Evolutionary conservation across 2,888 invertebrate species (phyloP).

Genomic region (Perithous albicinctus): DNA sequence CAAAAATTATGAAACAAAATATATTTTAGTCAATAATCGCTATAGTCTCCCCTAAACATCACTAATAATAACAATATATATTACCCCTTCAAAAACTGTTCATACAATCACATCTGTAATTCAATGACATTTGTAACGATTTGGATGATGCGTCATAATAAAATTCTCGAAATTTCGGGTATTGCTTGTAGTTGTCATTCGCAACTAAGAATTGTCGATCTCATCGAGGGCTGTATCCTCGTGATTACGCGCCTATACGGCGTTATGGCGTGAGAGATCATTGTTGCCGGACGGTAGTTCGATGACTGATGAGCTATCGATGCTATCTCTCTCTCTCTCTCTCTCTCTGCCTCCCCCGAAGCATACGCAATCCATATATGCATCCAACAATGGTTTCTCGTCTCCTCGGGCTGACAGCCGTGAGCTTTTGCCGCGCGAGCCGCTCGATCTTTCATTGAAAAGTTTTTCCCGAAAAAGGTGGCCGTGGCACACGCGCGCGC

Average conservation of each 20-base stretch:
- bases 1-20: too few relatives aligned
- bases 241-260: constrained; percentile 22
- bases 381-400: constrained; percentile 40
- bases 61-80: not conserved
- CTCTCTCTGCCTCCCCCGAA: constrained; percentile 69
- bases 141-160: constrained; percentile 82
- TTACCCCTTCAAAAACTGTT: not conserved
- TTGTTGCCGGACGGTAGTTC: constrained; percentile 66
- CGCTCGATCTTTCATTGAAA: constrained; percentile 76
- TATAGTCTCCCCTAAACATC: too few relatives aligned
- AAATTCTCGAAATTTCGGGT: constrained; percentile 77
- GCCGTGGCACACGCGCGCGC: constrained; percentile 32
- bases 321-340: too few relatives aligned
- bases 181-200: constrained; percentile 16
- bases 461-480: constrained; percentile 67
- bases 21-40: too few relatives aligned
- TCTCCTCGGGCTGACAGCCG: constrained; percentile 69
- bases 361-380: constrained; percentile 23
- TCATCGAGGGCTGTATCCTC: constrained; percentile 69
- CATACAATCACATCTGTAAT: constrained; percentile 49
- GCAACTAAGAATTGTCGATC: constrained; percentile 52
- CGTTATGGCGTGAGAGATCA: constrained; percentile 30
- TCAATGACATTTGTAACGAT: constrained; percentile 24
- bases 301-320: constrained; percentile 80
- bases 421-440: constrained; percentile 74